Base-by-base conservation (phyloP, 1,140 invertebrate genomes). In the Drosophila pallidifrons region DNA sequence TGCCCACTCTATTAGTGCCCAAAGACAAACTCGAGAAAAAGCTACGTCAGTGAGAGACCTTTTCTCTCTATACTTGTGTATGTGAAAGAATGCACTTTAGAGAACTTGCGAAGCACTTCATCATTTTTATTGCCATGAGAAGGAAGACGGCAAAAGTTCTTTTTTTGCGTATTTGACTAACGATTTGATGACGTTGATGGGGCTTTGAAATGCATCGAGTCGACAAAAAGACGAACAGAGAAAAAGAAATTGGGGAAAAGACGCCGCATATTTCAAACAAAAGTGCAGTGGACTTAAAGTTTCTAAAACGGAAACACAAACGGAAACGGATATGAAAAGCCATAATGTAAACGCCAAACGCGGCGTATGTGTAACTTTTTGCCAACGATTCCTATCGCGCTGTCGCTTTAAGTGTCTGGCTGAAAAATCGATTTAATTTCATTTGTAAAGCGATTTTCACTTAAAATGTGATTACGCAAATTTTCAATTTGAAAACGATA, bases 401-500 rank as follows among this genome's bases (percentile, higher is more conserved):
- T 11, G 25, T 47, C 57, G 51, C 70, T 80, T 81, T 73, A 67
- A 87, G 72, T 55, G 46, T 66, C 60, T 59, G 28, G 43, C 61
- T 54, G 55, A 64, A 75, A 89, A 88, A 88, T 88, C 85, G 80
- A 88, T 88, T 89, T 83, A 83, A 88, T 83, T 88, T 88, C 61
- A 88, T 88, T 88, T 83, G 77, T 58, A 75, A 88, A 83, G 67
- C 83, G 83, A 88, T 83, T 88, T 86, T 88, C 83, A 83, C 83
- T 88, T 81, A 88, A 83, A 88, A 88, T 88, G 77, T 88, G 83
- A 88, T 88, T 88, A 88, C 85, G 85, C 77, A 88, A 88, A 88
- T 88, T 88, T 88, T 83, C 83, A 88, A 88, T 88, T 88, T 83
- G 77, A 88, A 88, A 88, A 81, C 80, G 83, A 88, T 88, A 88